Evolutionary conservation across 2,797 vertebrate species (phyloP), one percentile per base, ranked within the genome.

Genomic region (Apodemus agrarius): DNA sequence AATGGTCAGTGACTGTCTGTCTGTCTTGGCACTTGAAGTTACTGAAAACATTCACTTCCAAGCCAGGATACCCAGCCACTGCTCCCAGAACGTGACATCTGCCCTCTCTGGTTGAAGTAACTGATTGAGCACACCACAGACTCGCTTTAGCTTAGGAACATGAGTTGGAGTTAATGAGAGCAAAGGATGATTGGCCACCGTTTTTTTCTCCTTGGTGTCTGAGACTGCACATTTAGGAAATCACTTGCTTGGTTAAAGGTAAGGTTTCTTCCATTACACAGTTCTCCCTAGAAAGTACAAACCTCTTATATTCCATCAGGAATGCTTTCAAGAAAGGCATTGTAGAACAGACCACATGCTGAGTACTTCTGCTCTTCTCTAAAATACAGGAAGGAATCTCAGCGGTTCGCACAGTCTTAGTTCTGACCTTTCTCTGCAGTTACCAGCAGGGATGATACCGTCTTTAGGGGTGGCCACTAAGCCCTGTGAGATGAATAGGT

Each of bases 171-270:
- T 34, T 89, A 65, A 34, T 65, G 65, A 93, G 11, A 2, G 37
- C 37, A 82, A 72, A 74, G 22, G 26, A 69, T 26, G 59, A 46
- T 21, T 61, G 76, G 31, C 26, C 67, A 26, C 49, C n/a, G n/a
- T 89, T 10, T 67, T 67, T 61, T 49, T 31, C 72, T n/a, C 6
- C 69, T 9, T 59, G 29, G 34, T 83, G 12, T n/a, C 34, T 57
- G 67, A 84, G 69, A 57, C 34, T 9, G 40, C 85, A 29, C 34
- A 69, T 88, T 24, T 85, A 67, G 37, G 65, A 88, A 94, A 63
- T 21, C 37, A 46, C 46, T 91, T 57, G 52, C 93, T 80, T 93
- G 80, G 74, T 67, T 91, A 86, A 91, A 94, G 69, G 79, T 74
- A 31, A 87, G 49, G 8, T 59, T 4, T 87, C 67, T 92, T 29